Evolutionary conservation across 2,113 vertebrate genomes (phyloP), one percentile per base, ranked within the genome.

Genomic region (Nettapus auritus): DNA sequence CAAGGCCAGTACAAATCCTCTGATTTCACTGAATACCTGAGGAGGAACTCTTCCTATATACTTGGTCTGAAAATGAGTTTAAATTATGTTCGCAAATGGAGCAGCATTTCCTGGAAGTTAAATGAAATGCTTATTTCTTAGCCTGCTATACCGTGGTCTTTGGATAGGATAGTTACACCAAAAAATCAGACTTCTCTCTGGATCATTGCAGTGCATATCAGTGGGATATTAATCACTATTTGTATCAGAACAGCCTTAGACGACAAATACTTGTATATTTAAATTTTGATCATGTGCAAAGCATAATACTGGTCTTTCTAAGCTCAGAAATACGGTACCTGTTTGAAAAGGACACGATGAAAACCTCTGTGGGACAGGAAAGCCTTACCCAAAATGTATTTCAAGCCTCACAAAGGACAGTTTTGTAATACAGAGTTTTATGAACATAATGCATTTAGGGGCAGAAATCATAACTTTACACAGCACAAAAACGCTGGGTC

Each of bases 21-120:
- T 20, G 9, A 76, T 60, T 82, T 76, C 59, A 50, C 48, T 73
- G 83, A 31, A 40, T 33, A 50, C 3, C 18, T 8, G 17, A 87
- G 29, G 23, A 69, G 11, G 44, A 91, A 57, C 22, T 62, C 68
- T 66, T 85, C 33, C 29, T 69, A n/a, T 5, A 55, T 11, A 46
- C 42, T 53, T 82, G 73, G 83, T 91, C 86, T 36, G 48, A 83
- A 97, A 97, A 96, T 92, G 91, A 96, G 38, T 82, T 91, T 60
- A 77, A 93, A 69, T 48, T 36, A 4, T 5, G 3, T 71, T 91
- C 92, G 85, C 59, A 52, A 62, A 92, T 95, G 48, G 6, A 83
- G 89, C 70, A 95, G 81, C 55, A 10, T 62, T 92, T 80, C 40
- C 18, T 63, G 81, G 67, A 71, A 75, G 79, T 55, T 36, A 68